These are phyloP conservation scores for Entosphenus tridentatus DNA, from an alignment of 2,113 vertebrate genomes.

Conservation along the genomic window DNA sequence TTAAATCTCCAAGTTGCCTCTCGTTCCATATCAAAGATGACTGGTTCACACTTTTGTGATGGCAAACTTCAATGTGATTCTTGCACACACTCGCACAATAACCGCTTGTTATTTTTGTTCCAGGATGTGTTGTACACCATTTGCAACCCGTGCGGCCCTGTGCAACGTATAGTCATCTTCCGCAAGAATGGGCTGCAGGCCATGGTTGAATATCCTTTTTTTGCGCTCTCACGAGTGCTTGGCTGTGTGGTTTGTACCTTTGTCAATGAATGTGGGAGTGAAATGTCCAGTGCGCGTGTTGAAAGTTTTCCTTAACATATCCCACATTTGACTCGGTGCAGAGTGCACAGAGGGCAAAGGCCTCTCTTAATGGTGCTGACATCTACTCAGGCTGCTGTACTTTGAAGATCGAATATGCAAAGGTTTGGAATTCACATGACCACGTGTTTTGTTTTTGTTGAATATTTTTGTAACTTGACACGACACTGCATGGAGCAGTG, in stretches of 20 bases:
- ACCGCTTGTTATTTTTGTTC: background rate
- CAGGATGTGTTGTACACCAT: slow-evolving; percentile 87
- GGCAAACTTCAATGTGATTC: too few species aligned
- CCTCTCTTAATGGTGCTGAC: slow-evolving; percentile 72
- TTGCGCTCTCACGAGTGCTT: background rate
- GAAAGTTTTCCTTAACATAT: slow-evolving; percentile 24
- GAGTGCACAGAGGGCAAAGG: slow-evolving; percentile 77
- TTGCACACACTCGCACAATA: too few species aligned
- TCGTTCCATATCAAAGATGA: too few species aligned
- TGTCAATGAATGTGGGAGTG: background rate
- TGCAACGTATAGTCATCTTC: slow-evolving; percentile 89
- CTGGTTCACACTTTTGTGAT: too few species aligned
- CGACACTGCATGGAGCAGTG: too few species aligned
- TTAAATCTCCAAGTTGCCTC: too few species aligned
- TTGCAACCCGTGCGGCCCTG: slow-evolving; percentile 77
- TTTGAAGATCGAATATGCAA: slow-evolving; percentile 81
- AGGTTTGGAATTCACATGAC: slow-evolving; percentile 26
- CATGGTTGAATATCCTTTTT: slow-evolving; percentile 91
- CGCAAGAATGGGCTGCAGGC: slow-evolving; percentile 82
- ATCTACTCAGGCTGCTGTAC: slow-evolving; percentile 91
- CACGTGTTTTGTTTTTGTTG: too few species aligned
- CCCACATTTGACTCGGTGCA: slow-evolving; percentile 68
- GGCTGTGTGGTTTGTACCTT: too few species aligned
- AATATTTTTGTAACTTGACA: too few species aligned
- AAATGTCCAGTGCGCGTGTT: background rate